A percentile compares a stretch with the other conserved stretches of the same genome.
Conservation (phyloP, 2,888 invertebrate species). For the Eilema caniola region DNA sequence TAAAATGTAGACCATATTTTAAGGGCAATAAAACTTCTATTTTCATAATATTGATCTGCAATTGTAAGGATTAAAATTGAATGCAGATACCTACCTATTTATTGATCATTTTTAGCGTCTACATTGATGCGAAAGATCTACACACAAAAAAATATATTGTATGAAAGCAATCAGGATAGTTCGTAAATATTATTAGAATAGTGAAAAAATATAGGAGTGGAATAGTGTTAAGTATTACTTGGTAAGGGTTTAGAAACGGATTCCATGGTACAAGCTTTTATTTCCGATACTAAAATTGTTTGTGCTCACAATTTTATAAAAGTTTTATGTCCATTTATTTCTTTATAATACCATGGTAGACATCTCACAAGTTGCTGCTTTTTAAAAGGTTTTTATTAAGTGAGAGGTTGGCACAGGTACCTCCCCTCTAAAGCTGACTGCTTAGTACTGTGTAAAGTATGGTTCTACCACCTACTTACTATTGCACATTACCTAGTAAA, state of each 20-base stretch:
- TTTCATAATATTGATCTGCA: not conserved
- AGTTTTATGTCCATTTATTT: not conserved
- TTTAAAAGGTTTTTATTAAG: not conserved
- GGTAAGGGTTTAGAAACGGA: not conserved
- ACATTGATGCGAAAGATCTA: not conserved
- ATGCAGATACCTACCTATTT: not conserved
- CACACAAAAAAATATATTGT: not conserved
- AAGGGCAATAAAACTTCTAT: not conserved
- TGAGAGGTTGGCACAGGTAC: not conserved
- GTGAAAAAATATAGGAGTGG: not conserved
- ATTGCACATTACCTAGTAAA: not conserved
- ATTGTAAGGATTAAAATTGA: not conserved
- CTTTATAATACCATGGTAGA: not conserved
- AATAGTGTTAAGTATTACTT: not conserved
- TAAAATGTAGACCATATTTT: not conserved
- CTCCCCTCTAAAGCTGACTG: not conserved
- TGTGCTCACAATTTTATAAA: not conserved
- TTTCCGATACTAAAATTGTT: not conserved
- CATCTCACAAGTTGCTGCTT: not conserved
- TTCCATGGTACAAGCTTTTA: conserved; percentile 1
- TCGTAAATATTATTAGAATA: not conserved
- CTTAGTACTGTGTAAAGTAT: not conserved
- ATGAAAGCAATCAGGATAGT: not conserved
- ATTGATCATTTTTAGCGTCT: not conserved
- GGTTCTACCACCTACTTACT: not conserved